Base-by-base conservation (phyloP, 2,797 vertebrate genomes). In the Syngnathus rostellatus region DNA sequence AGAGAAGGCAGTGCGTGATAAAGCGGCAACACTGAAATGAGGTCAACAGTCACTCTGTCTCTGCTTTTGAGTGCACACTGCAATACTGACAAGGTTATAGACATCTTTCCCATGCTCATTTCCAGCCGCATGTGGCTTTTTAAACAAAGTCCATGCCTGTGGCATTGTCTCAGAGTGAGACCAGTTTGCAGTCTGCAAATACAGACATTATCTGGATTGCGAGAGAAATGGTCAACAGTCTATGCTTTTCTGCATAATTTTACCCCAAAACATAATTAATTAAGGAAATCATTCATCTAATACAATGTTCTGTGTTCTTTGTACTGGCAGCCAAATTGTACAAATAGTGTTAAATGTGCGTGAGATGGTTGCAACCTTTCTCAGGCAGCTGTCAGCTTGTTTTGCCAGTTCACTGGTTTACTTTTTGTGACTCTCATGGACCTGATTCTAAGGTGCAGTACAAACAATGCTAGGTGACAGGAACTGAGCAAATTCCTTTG, bases 131-230 rank as follows among this genome's bases (percentile, higher is more conserved):
- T 69, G 45, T 77, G 79, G 62, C 40, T 23, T 14, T 0, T 48
- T 58, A 72, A 71, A 53, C 46, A 71, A 69, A 57, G 38, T 65
- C 58, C 72, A 59, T 67, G 76, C 77, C 70, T 75, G 64, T 61
- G 62, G 72, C 65, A 12, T 65, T 63, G 50, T 66, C 65, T 71
- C 66, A 50, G 5, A 31, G 43, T 66, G 5, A 14, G 17, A 31
- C 31, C 31, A 31, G 31, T 31, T 31, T 31, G 31, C 31, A 31
- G 31, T 31, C 31, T 31, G 31, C 31, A 31, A 31, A 31, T 31
- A 31, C 31, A 31, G 31, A 31, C 57, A 10, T 38, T 59, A 16
- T 5, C 37, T 38, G 12, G 37, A 38, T 14, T 19, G 55, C 2
- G 7, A 16, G 1, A 19, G 23, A 38, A 58, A 59, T 58, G 8